Evolutionary conservation across 30 jellyfish, hydroid and myxozoan species (phyloP), one percentile per base, ranked within the genome.

Genomic region (Aurelia aurita complex sp. Pacific): DNA sequence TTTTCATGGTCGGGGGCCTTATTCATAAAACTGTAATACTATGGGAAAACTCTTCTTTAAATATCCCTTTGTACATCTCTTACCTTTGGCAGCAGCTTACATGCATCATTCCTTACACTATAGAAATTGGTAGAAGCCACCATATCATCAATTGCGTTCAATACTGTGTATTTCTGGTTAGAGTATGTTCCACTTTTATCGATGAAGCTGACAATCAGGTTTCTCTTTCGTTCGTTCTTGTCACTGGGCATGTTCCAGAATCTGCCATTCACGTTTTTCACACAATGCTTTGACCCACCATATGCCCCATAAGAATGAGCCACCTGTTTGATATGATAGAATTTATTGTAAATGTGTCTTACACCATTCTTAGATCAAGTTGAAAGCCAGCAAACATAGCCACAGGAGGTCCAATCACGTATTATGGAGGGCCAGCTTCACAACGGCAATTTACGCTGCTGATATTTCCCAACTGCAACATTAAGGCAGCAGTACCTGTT

Each of bases 151-250:
- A 79, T 79, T 42, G 81, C 89, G 6, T 79, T 79, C 69, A 79
- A 9, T 13, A 79, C 80, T 53, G 18, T 53, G 64, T 79, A 46
- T 52, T 79, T 81, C 59, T 67, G 76, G 54, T 81, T 67, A 23
- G 65, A 18, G 67, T 81, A 81, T 34, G 85, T 81, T 33, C 91
- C 91, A 34, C 46, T 19, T 52, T 81, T 81, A 54, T 81, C 91
- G 29, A 59, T 55, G 33, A 53, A 42, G 53, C 80, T 70, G 29
- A 70, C 84, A 23, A 81, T 70, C 4, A 81, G 69, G 79, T 67
- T 70, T 18, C 91, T 35, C 17, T 70, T 81, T 69, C 91, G 69
- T 23, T 67, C 64, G 35, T 81, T 61, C 42, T 55, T 65, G 55
- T 65, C 72, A 14, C 17, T 40, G 16, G 91, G 91, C 75, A 59